These are phyloP conservation scores for Arrhopalites spinosus DNA, from an alignment of 2,888 invertebrate genomes.

Conservation along the genomic window DNA sequence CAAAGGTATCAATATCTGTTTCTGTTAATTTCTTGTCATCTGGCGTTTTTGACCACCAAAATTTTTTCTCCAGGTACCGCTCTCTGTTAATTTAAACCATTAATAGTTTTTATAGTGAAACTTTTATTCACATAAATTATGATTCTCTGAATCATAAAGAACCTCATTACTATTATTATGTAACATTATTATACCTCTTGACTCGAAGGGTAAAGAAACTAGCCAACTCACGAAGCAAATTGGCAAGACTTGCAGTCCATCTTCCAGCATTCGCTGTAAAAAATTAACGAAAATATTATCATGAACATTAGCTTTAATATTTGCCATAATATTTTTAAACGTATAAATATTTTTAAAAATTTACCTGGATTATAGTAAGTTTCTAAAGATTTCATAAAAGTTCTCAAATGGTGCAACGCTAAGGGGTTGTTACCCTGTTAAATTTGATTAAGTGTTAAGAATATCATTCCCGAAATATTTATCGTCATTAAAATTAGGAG, in stretches of 20 bases:
- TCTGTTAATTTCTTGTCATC: conserved; percentile 75
- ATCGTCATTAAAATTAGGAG: conserved; percentile 20
- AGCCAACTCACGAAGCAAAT: conserved; percentile 72
- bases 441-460: conserved; percentile 27
- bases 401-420: conserved; percentile 74
- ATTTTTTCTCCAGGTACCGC: conserved; percentile 63
- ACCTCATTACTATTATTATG: no score
- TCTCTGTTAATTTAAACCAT: conserved; percentile 65
- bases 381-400: conserved; percentile 80
- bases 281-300: no score
- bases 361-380: conserved; percentile 78
- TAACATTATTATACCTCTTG: no score
- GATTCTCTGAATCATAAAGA: no score
- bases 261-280: conserved; percentile 74
- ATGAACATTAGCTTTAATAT: no score
- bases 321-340: no score
- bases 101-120: neutral
- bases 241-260: conserved; percentile 74
- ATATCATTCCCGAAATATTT: neutral
- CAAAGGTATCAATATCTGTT: conserved; percentile 79
- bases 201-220: conserved; percentile 69
- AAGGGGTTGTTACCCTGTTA: conserved; percentile 70
- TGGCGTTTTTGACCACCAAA: conserved; percentile 74
- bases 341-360: no score
- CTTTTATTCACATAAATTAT: neutral